A percentile compares a stretch with the other conserved stretches of the same genome.
These are phyloP conservation scores for Mormyrus hasselquistii DNA, from an alignment of 2,797 vertebrate species.

Conservation along the genomic window DNA sequence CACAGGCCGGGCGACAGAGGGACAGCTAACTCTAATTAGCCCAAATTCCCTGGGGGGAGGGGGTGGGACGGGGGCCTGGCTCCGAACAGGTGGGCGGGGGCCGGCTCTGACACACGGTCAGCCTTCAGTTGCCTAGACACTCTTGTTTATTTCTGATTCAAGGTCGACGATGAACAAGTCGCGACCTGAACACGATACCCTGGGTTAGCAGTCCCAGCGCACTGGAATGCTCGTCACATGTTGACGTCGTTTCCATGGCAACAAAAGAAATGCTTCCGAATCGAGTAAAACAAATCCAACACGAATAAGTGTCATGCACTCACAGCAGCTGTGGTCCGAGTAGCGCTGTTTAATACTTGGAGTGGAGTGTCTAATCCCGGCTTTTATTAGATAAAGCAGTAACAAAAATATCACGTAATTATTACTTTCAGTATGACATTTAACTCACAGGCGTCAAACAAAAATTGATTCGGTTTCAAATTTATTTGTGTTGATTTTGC, in stretches of 20 bases:
- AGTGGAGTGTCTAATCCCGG: constrained; percentile 24
- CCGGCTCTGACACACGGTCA: constrained; percentile 35
- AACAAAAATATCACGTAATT: neutral
- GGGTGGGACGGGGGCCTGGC: constrained; percentile 50
- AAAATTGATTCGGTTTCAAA: neutral
- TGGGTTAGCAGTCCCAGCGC: neutral
- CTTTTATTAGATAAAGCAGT: constrained; percentile 56
- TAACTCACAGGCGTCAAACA: neutral
- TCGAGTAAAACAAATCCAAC: neutral
- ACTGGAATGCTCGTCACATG: neutral
- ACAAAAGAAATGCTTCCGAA: neutral
- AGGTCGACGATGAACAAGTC: neutral
- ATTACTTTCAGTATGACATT: constrained; percentile 10
- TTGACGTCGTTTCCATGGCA: neutral
- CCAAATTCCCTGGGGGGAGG: constrained; percentile 65
- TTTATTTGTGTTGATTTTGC: neutral
- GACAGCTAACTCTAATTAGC: constrained; percentile 81
- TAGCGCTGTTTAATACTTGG: neutral
- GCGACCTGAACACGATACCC: neutral
- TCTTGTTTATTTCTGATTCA: neutral
- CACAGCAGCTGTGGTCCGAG: neutral
- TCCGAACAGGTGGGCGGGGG: constrained; percentile 67
- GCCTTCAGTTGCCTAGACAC: neutral
- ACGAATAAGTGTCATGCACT: neutral
- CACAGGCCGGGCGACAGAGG: constrained; percentile 69